Evolutionary conservation across 2,888 invertebrate species (phyloP), one percentile per base, ranked within the genome.

Genomic region (Pristionchus fissidentatus): DNA sequence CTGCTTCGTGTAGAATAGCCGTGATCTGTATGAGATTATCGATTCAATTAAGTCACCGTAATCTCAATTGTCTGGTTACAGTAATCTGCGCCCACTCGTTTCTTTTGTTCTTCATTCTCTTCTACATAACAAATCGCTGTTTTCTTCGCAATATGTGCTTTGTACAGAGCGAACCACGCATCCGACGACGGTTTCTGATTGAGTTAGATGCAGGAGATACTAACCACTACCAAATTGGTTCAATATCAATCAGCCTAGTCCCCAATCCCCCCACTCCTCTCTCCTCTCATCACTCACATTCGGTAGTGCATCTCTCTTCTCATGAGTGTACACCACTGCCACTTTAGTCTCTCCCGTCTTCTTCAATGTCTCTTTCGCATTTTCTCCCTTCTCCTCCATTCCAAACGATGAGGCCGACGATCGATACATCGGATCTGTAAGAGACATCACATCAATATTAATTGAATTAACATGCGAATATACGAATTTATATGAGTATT

Each of bases 301-400:
- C 10, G 49, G 46, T 0, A 77, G 43, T n/a, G 70, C 46, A 15
- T 77, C 75, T 2, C 41, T 49, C 75, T 22, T 77, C 32, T 81
- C 78, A 22, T 41, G n/a, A 35, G 85, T 70, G 83, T 82, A 86
- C 41, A 88, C 77, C 38, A 88, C 84, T 3, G 85, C 86, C 10
- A 85, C 83, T 83, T 86, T 88, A 19, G 87, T 75, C 43, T 78
- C 62, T 4, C 86, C 73, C n/a, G 84, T 80, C 32, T 77, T 38
- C 82, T 85, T 85, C 66, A 87, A 62, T 19, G 86, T 85, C 8
- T 87, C 86, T 38, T 79, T 79, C 41, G 8, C 79, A 55, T 55
- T 55, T n/a, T 57, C 55, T 57, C 79, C 79, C 79, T 32, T 19
- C 32, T 77, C 75, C 26, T 70, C 70, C 70, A 70, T 70, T n/a